Evolutionary conservation across 2,888 invertebrate species (phyloP), one percentile per base, ranked within the genome.

Genomic region (Brachyopa scutellaris): DNA sequence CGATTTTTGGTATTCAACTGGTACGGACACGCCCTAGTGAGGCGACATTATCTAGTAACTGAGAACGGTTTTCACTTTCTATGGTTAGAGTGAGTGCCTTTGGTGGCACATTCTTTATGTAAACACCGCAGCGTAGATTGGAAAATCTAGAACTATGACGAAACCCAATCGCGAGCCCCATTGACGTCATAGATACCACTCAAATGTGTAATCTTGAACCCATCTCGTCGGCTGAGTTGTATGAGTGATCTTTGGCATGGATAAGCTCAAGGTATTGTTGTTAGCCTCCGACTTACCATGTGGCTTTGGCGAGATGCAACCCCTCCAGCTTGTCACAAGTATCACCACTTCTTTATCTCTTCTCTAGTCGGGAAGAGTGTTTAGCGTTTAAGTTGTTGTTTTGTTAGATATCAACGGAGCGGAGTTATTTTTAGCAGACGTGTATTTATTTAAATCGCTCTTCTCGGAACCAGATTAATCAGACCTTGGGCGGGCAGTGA

Each of bases 401-500:
- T 40, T 13, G 38, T 67, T 51, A 47, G 57, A 64, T 66, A 59
- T 42, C 31, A 47, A 55, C 19, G 29, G 13, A 26, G 11, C 8
- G 31, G 19, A 15, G 31, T 53, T 59, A 53, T 67, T 38, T 61
- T 73, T 49, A 73, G 51, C 19, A 45, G 59, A 62, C 61, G 53
- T 61, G 73, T 79, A 53, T 72, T 73, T 73, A 73, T 73, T 72
- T 36, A 72, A 61, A 67, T 73, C 53, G 36, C 26, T 29, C 47
- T 47, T 53, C 59, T 40, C 23, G 17, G 62, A 79, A 79, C 80
- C 80, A 80, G 80, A 80, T 80, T 80, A 80, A 59, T 57, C 80
- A 69, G 69, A 80, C 80, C 80, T 80, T 80, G 69, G 53, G 17
- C 69, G 31, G 42, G 53, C 15, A 9, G 29, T 8, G 4, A 51